These are phyloP conservation scores for Clavelina lepadiformis DNA, from an alignment of 23 tunicate genomes.

Conservation along the genomic window DNA sequence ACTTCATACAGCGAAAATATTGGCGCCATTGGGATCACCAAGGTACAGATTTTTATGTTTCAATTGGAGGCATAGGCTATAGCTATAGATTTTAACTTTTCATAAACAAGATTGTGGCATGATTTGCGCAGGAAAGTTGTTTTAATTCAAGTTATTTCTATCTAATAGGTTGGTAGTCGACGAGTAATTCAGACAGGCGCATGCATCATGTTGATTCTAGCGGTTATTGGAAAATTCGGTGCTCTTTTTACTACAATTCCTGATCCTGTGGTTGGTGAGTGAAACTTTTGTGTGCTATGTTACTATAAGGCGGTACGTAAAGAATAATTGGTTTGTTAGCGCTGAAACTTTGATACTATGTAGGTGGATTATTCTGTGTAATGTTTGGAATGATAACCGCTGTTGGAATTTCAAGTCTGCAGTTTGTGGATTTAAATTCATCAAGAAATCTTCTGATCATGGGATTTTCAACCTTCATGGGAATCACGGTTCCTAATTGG, in stretches of 20 bases:
- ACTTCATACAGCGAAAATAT: conserved; percentile 93
- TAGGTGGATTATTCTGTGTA: no score
- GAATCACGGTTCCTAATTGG: conserved; percentile 70
- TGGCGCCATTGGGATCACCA: conserved; percentile 91
- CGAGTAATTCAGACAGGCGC: conserved; percentile 83
- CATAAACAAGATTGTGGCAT: no score
- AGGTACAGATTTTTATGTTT: no score
- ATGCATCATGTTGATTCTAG: conserved; percentile 56
- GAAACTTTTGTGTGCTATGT: no score
- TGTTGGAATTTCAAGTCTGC: conserved; percentile 57
- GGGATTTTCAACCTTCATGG: conserved; percentile 76
- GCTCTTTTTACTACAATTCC: conserved; percentile 80
- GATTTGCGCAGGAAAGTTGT: no score
- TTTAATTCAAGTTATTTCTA: no score
- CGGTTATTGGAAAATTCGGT: conserved; percentile 77
- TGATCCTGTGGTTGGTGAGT: conserved; percentile 77
- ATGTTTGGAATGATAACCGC: no score
- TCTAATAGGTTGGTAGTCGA: conserved; percentile 53
- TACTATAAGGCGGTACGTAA: no score
- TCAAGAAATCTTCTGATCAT: conserved; percentile 65
- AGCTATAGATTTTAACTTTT: no score
- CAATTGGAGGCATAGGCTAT: no score
- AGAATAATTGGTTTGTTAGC: no score
- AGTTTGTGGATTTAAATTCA: conserved; percentile 56
- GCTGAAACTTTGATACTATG: no score